Base-by-base conservation (phyloP, 1,140 invertebrate species). In the Papilio xuthus region DNA sequence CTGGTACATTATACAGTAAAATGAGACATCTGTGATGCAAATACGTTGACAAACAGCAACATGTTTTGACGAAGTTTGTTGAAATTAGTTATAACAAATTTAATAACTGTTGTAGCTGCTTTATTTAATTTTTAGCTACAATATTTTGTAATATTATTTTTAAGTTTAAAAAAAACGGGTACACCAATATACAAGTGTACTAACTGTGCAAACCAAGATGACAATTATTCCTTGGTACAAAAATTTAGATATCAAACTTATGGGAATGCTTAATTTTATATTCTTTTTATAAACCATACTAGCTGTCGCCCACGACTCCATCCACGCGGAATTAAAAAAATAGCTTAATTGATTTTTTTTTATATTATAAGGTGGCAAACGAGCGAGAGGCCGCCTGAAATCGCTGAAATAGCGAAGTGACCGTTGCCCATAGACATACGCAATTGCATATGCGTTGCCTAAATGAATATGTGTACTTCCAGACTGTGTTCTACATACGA, bases 11-110 rank as follows among this genome's bases (percentile, higher is more conserved):
- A 67, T 67, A 67, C 60, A 67, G 60, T 63, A 15, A 63, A 63
- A 63, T 63, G 60, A 63, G 60, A 63, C 23, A 63, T 63, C 60
- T 63, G 60, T 15, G 60, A 63, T 63, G 60, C 60, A 63, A 63
- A 63, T 63, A 12, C 12, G 60, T 63, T 28, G 23, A 63, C 60
- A 26, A 63, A 63, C 23, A 63, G 60, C 26, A 63, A 28, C 60
- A 63, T 63, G 60, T 63, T 63, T 63, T 28, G 60, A 26, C 23
- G 12, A 63, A 63, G 26, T 63, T 63, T 63, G 60, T 28, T 26
- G 3, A 63, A 63, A 63, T 63, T 63, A 63, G 60, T 63, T 60
- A 23, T 1, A 28, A 63, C 60, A 63, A 32, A 28, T 63, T 63
- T 63, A 32, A 63, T 63, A 63, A 63, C 12, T 28, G 60, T 63